Base-by-base conservation (phyloP, 2,797 vertebrate genomes). In the Anniella stebbinsi region DNA sequence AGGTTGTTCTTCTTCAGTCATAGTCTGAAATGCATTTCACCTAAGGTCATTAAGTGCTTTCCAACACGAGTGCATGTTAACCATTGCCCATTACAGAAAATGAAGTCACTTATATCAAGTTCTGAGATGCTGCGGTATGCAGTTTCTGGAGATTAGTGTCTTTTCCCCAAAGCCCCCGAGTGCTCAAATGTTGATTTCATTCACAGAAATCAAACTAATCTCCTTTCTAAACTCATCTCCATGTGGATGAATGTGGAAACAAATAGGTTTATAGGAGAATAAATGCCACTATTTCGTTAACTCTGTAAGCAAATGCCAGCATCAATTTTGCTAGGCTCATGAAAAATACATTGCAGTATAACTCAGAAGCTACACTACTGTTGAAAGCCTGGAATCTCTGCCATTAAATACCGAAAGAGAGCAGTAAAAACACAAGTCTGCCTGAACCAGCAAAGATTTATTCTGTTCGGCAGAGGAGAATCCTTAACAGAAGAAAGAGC, bases 191-290 rank as follows among this genome's bases (percentile, higher is more conserved):
- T 8, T 15, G 0, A 36, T 89, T 95, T 89, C 66, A 36, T 89
- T 93, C 91, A 76, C 70, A 92, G 86, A 93, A 93, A 87, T n/a
- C 66, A 84, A 8, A 28, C 12, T 91, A 86, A 86, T 48, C 0
- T 3, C 91, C 89, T 84, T 38, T 94, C 90, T 86, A 94, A 87
- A 9, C 84, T 92, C 88, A 82, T 88, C n/a, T 93, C 36, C 87
- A 85, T 30, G 13, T 51, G 70, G 91, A 90, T 92, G 89, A 93
- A 92, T 54, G 70, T 84, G 90, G 70, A 77, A 83, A 67, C 18
- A 76, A 54, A 70, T 33, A 75, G 21, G 17, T 93, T 93, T 89
- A 45, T 48, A 41, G 91, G 0, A 41, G 88, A 90, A 94, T 89
- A 84, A 60, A 41, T 90, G 76, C 84, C 76, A 90, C 9, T 63